Conservation (phyloP, 2,797 vertebrate species). For the Cirrhinus molitorella region DNA sequence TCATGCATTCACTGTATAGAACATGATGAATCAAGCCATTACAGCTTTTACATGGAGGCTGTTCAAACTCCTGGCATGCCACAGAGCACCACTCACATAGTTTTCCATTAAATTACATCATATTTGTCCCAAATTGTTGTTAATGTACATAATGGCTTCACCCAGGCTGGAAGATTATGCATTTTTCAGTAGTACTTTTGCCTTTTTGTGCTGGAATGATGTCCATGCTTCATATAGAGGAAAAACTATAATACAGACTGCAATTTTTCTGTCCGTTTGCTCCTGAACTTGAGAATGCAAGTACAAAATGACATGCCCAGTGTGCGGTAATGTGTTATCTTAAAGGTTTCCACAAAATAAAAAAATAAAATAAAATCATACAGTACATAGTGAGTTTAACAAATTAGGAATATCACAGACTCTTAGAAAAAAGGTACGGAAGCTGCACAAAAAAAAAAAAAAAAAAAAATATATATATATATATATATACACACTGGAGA, state of each 20-base stretch:
- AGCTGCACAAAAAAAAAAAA: too few relatives aligned
- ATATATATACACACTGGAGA: too few relatives aligned
- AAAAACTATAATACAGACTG: background rate
- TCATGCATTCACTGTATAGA: background rate
- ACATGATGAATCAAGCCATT: background rate
- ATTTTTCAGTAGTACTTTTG: background rate
- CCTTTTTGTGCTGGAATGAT: background rate
- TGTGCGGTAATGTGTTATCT: background rate
- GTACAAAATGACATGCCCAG: background rate
- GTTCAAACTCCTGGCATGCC: background rate
- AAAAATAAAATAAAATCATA: too few relatives aligned
- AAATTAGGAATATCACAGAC: too few relatives aligned
- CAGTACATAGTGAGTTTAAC: too few relatives aligned
- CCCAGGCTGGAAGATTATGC: background rate
- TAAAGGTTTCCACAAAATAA: too few relatives aligned
- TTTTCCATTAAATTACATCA: background rate
- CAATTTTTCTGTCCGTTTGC: background rate
- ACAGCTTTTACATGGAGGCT: background rate
- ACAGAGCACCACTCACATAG: background rate
- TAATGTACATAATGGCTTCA: slow-evolving; percentile 6
- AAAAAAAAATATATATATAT: too few relatives aligned
- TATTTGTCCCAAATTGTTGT: background rate
- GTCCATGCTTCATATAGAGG: background rate
- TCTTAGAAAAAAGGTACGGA: too few relatives aligned
- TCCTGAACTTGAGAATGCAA: background rate